Evolutionary conservation across 2,113 vertebrate genomes (phyloP), one percentile per base, ranked within the genome.

Genomic region (Rousettus leschenaultii): DNA sequence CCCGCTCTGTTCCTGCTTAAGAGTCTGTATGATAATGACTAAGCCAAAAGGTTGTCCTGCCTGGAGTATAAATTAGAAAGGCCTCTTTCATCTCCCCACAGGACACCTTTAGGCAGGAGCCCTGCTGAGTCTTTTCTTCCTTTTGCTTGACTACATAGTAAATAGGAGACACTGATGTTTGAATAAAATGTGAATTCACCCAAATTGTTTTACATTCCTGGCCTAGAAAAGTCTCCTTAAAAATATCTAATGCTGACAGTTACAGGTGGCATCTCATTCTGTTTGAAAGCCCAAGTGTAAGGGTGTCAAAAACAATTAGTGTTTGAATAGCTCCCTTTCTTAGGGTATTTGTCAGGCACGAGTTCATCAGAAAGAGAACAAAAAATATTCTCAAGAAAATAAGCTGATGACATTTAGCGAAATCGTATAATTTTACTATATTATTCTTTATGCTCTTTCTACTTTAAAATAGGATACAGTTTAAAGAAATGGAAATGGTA

Each of bases 1-100:
- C 33, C 89, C 95, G 75, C 84, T 98, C 97, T 96, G 75, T 86
- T 98, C 97, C 95, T 96, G 88, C 90, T 85, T 63, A 86, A 98
- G 73, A 96, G 83, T 63, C 57, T 95, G 86, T 71, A 66, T 65
- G 91, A 70, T 95, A 97, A 91, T 92, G 79, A 85, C 33, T 95
- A 33, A 90, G 57, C 91, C 89, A 94, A 92, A 94, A 92, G 75
- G 91, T 77, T 94, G 75, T 80, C 93, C 87, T 89, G 92, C 78
- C 87, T 61, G 74, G 96, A 92, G 80, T 91, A 40, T 88, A 86
- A 96, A 95, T 74, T 84, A 92, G 92, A 85, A 66, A 95, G 66
- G 43, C 53, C 93, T 78, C 90, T 94, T 55, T 28, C 10, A 12
- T 63, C 82, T 79, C 35, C 94, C 78, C 89, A 91, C 68, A 51